Evolutionary conservation across 2,113 vertebrate species (phyloP), one percentile per base, ranked within the genome.

Genomic region (Lontra canadensis): DNA sequence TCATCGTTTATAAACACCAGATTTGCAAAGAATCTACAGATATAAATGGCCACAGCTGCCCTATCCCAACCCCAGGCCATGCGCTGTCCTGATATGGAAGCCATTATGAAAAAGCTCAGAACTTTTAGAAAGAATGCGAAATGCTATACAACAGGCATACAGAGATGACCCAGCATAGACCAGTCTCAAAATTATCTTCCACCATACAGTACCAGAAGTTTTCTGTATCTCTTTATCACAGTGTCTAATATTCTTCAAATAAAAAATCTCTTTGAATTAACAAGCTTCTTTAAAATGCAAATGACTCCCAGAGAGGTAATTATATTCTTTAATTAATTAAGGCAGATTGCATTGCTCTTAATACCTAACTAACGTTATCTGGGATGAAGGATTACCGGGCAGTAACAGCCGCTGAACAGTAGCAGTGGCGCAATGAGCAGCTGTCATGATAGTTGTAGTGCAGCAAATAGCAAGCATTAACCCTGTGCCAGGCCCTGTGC

Each of bases 281-380:
- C 67, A 74, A 89, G 49, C 74, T 92, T 90, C 83, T 90, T 96
- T 95, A 95, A 97, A 97, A 97, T 95, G 74, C 44, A 97, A 80
- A 96, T 92, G 71, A 94, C 39, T 95, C 90, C 79, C 90, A 96
- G 42, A 90, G 92, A 96, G 89, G 90, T 95, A 71, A 95, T 97
- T 88, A 92, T 49, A 47, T 92, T 92, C 52, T 47, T 96, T 91
- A 84, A 69, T 94, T 87, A 96, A 94, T 95, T 88, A 96, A 91
- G 59, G 96, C 92, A 90, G 79, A 95, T 71, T 81, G 63, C 49
- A n/a, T 74, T 92, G 89, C 79, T 89, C 74, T 93, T 90, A 34
- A 57, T 94, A 84, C 83, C 86, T 83, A 49, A 55, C 92, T 89
- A 44, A 59, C 3, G 1, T 91, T 61, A 67, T 55, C 71, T 1